Base-by-base conservation (phyloP, 2,113 vertebrate species). In the Apodemus speciosus region DNA sequence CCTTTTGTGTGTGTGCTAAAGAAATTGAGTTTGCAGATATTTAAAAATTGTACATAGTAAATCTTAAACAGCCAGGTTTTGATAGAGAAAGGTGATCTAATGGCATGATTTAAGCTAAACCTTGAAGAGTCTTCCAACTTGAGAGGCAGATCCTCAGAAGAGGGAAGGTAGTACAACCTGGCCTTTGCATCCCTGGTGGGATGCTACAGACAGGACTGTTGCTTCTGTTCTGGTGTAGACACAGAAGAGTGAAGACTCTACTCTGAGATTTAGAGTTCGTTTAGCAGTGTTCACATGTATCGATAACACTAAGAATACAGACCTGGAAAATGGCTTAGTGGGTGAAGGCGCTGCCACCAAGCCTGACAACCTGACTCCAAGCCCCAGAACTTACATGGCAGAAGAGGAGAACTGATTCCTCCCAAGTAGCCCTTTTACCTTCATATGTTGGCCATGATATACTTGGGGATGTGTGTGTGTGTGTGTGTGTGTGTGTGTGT, bases 81-180 rank as follows among this genome's bases (percentile, higher is more conserved):
- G 43, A 23, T 43, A 87, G 85, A 90, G 7, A 51, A 49, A 43
- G n/a, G 40, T 46, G 16, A 35, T 51, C 38, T 85, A 60, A 46
- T 80, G 30, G 76, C 13, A 87, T 18, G 64, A 43, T 66, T 93
- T 90, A 86, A 80, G 69, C 4, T 49, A 46, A 93, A 81, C 72
- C 27, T 64, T 76, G 62, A 71, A 21, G 51, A 89, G 38, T 89
- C 60, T 49, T 93, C 90, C 14, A 14, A 4, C 93, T 40, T 71
- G 69, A 71, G n/a, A 53, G 53, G 40, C 5, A 76, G 35, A 23
- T 83, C 94, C 25, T 90, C 64, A 11, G 81, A 21, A 49, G 23
- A 20, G 88, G 72, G 35, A 76, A 14, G 21, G 1, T 40, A 15
- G 38, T 35, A 0, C 16, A 35, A 23, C 25, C 18, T 18, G 30